Evolutionary conservation across 30 jellyfish, hydroid and myxozoan species (phyloP), one percentile per base, ranked within the genome.

Genomic region (Catostylus mosaicus): DNA sequence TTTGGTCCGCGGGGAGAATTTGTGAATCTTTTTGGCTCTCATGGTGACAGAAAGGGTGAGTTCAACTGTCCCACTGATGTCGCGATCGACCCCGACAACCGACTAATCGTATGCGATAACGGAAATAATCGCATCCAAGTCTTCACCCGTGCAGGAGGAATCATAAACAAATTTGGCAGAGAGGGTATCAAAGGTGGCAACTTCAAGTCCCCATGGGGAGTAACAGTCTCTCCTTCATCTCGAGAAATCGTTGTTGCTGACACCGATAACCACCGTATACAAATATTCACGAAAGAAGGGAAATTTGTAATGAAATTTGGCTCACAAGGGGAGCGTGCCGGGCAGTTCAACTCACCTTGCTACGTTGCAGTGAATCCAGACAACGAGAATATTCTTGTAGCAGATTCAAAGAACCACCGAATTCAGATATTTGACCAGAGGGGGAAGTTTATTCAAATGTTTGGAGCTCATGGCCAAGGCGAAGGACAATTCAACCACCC

Each of bases 1-100:
- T 94, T 94, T 70, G 99, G 99, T 19, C 99, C 99, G 22, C 91
- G 97, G 3, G 99, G 99, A 59, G 99, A 94, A 48, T 88, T 88
- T 61, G 96, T 94, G 65, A 84, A 94, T 79, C 90, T 84, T 54
- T 89, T 88, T 64, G 99, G 99, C 11, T 88, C 99, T n/a, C 99
- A 88, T 54, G 99, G 97, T 0, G 97, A 89, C 75, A 84, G 99
- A 50, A 94, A 94, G 67, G 99, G 99, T 7, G 97, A 94, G 75
- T 89, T 94, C 87, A 94, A 89, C 78, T 88, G 97, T 54, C 99
- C 99, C n/a, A 88, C 99, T 0, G 99, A 89, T 75, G 97, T 94
- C 16, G 99, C 99, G 2, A 94, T 88, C 32, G 93, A 95, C 30
- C 95, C 96, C 31, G 90, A 79, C 84, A 84, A 89, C 86, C 85